Evolutionary conservation across 2,888 invertebrate genomes (phyloP).

Genomic region (Drosophila borborema): DNA sequence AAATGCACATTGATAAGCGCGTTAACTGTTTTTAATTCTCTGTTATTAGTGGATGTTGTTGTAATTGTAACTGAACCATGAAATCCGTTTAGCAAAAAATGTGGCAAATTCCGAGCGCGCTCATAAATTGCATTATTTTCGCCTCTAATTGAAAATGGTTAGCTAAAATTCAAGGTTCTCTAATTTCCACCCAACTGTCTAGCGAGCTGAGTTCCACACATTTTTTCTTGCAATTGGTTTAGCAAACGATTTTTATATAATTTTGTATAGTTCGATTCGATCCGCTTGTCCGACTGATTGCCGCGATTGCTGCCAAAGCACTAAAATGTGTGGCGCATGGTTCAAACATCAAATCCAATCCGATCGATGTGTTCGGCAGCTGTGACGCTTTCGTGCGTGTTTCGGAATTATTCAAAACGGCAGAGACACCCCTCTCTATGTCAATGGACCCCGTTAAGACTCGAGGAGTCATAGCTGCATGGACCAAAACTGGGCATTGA

Average conservation of each 20-base stretch:
- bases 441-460: not conserved
- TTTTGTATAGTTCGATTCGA: not conserved
- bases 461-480: not conserved
- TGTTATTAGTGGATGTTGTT: not conserved
- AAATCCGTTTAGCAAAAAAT: conserved; percentile 62
- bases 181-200: conserved; percentile 57
- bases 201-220: conserved; percentile 45
- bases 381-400: conserved; percentile 38
- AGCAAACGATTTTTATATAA: not conserved
- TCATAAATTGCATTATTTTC: conserved; percentile 70
- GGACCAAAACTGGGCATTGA: not conserved
- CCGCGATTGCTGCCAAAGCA: conserved; percentile 64
- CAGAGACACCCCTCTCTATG: not conserved
- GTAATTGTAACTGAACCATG: conserved; percentile 56
- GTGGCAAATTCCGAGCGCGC: conserved; percentile 47
- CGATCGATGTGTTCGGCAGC: conserved; percentile 50
- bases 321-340: conserved; percentile 44
- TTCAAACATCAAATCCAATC: conserved; percentile 48
- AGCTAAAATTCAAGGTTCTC: conserved; percentile 58
- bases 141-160: conserved; percentile 35
- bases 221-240: conserved; percentile 27
- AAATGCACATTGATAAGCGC: conserved; percentile 70
- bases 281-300: conserved; percentile 47
- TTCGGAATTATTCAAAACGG: conserved; percentile 17
- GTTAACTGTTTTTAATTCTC: conserved; percentile 36